Conservation (phyloP, 2,113 vertebrate genomes). For the Mirza zaza region DNA sequence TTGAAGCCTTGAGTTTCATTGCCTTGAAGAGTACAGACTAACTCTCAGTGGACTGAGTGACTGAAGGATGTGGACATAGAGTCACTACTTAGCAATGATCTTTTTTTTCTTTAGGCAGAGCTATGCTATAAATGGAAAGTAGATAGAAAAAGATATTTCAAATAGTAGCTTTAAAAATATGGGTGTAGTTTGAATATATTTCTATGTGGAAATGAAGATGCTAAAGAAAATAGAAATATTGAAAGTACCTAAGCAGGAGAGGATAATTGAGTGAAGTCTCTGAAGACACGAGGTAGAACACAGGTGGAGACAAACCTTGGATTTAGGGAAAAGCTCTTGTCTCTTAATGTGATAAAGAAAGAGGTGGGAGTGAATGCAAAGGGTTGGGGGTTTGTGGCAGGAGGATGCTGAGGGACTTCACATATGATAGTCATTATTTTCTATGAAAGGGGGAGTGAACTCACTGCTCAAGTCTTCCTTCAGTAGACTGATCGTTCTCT, state of each 20-base stretch:
- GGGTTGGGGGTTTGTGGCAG: not conserved
- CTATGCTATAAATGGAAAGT: not conserved
- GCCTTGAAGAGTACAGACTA: not conserved
- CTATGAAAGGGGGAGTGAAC: not conserved
- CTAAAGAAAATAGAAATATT: not conserved
- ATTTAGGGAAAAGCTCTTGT: not conserved
- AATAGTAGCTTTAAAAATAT: not conserved
- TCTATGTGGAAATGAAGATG: not conserved
- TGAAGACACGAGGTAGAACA: not conserved
- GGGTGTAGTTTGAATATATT: not conserved
- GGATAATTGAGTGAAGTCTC: not conserved
- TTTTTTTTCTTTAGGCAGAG: not conserved
- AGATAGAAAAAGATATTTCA: not conserved
- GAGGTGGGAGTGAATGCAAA: not conserved
- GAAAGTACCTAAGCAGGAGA: not conserved
- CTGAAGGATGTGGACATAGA: not conserved
- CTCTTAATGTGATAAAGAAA: not conserved
- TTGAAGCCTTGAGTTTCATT: not conserved
- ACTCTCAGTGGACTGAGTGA: not conserved
- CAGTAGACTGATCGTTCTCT: not conserved
- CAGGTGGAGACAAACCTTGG: not conserved
- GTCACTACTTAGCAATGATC: not conserved
- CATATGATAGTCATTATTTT: not conserved
- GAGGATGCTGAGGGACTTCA: not conserved
- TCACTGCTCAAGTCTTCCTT: not conserved